Evolutionary conservation across 2,888 invertebrate genomes (phyloP), one percentile per base, ranked within the genome.

Genomic region (Onchidella celtica): DNA sequence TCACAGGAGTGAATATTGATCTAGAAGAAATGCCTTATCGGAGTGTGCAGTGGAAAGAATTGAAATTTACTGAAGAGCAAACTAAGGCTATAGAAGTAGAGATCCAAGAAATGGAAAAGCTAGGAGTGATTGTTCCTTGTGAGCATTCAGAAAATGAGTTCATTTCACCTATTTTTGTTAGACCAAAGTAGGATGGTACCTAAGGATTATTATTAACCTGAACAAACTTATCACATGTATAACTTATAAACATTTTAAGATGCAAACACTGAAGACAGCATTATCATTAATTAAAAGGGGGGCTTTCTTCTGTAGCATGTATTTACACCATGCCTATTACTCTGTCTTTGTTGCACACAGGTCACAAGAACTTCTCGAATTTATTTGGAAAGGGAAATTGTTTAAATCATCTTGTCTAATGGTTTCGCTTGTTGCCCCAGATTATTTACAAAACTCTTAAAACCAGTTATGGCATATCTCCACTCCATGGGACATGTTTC

Each of bases 111-210:
- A n/a, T n/a, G n/a, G n/a, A n/a, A n/a, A n/a, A n/a, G n/a, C n/a
- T n/a, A n/a, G n/a, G n/a, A n/a, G n/a, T n/a, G n/a, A n/a, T n/a
- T n/a, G n/a, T n/a, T n/a, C n/a, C n/a, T n/a, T n/a, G 47, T 47
- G 47, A 17, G 47, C 47, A 47, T 47, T 6, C 6, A 47, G 17
- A 47, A 47, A 17, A 17, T 34, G 79, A 85, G 68, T 17, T 11
- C 17, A 47, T 47, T 17, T 11, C 9, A 11, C 47, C 47, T 11
- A 47, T 47, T 47, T 47, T 47, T 47, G 17, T 47, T 11, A 47
- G 47, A 17, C 47, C 47, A 47, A 47, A 47, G 17, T 11, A 47
- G 47, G 47, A 47, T 47, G 17, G 17, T 17, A 47, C 6, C 6
- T 47, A 6, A 47, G 47, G 47, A 47, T 47, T 47, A 47, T 17